A percentile compares a stretch with the other conserved stretches of the same genome.
These are phyloP conservation scores for Athetis lepigone DNA, from an alignment of 2,888 invertebrate species.

Conservation along the genomic window DNA sequence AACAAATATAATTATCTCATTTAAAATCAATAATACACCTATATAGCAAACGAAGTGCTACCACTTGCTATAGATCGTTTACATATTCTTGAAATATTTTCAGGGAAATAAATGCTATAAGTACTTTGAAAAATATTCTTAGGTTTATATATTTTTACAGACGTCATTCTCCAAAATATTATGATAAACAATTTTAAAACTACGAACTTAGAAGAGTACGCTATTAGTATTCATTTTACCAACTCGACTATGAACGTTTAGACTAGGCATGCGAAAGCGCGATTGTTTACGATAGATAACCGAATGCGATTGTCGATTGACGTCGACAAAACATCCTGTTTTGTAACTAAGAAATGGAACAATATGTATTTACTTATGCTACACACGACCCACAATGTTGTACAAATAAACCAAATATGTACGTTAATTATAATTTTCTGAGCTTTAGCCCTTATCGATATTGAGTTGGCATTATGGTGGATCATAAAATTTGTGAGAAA, in stretches of 20 bases:
- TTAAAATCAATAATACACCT: too few species aligned
- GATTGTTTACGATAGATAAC: slow-evolving; percentile 71
- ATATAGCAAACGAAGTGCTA: too few species aligned
- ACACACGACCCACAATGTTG: slow-evolving; percentile 4
- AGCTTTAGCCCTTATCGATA: not conserved
- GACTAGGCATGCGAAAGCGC: slow-evolving; percentile 55
- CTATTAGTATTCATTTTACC: not conserved
- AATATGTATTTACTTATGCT: slow-evolving; percentile 16
- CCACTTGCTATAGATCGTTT: too few species aligned
- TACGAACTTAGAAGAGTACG: not conserved
- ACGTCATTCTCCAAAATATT: not conserved
- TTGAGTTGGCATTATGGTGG: not conserved
- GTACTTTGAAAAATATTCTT: not conserved
- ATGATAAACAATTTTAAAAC: not conserved
- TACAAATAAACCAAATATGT: slow-evolving; percentile 7
- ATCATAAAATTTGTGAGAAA: not conserved
- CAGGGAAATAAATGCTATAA: too few species aligned
- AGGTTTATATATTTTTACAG: too few species aligned
- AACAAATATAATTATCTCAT: not conserved
- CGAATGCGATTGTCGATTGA: slow-evolving; percentile 68
- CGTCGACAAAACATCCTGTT: slow-evolving; percentile 72
- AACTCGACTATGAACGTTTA: slow-evolving; percentile 31
- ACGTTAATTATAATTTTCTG: not conserved
- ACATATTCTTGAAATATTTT: too few species aligned
- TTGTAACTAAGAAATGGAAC: slow-evolving; percentile 34